Percentiles rank a stretch among this genome's conserved stretches.
Evolutionary conservation across 2,888 invertebrate genomes (phyloP).

Genomic region (Rhodophaea formosa): DNA sequence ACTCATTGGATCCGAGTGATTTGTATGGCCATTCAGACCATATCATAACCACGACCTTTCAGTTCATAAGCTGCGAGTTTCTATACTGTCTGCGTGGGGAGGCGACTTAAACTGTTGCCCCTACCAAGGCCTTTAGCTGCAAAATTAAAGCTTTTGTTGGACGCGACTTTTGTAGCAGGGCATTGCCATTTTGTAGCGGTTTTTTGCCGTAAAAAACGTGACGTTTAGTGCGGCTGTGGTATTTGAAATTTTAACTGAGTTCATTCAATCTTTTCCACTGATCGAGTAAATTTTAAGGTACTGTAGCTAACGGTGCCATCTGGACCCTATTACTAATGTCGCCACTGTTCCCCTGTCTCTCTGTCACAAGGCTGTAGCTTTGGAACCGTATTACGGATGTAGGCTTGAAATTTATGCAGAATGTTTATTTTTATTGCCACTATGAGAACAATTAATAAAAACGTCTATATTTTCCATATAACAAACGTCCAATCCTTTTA

Average conservation of each 20-base stretch:
- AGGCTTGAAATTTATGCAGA: no score
- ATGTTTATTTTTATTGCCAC: no score
- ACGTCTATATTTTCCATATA: no score
- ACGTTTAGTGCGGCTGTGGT: neutral
- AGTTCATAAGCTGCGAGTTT: neutral
- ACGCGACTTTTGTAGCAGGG: slow-evolving; percentile 15
- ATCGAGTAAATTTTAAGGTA: no score
- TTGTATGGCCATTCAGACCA: slow-evolving; percentile 1
- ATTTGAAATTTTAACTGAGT: neutral
- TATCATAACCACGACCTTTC: slow-evolving; percentile 8
- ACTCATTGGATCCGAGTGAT: neutral
- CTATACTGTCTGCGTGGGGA: slow-evolving; percentile 11
- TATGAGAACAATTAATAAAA: no score
- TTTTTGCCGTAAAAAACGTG: neutral
- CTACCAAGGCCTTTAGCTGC: slow-evolving; percentile 7
- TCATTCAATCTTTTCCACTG: neutral
- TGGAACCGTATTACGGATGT: no score
- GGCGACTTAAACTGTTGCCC: neutral
- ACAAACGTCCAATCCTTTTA: no score
- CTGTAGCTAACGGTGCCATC: no score
- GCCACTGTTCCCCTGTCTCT: no score
- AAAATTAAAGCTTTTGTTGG: slow-evolving; percentile 19
- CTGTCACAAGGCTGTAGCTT: no score
- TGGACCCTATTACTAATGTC: no score
- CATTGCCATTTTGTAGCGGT: slow-evolving; percentile 17